Conservation (phyloP, 2,113 vertebrate genomes). For the Hypanus sabinus region DNA sequence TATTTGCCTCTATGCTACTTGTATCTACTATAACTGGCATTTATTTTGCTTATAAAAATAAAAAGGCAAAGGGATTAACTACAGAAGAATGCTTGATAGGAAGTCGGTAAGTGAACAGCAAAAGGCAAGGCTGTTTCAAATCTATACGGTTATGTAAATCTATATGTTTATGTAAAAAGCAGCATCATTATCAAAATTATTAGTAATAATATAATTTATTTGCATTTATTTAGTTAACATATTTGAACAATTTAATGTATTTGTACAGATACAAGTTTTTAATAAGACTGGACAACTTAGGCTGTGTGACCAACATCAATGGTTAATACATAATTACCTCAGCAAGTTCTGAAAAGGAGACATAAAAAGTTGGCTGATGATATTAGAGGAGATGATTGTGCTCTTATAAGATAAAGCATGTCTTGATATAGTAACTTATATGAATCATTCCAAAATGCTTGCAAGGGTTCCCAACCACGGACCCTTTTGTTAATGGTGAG, state of each 20-base stretch:
- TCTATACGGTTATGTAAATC: too few species aligned
- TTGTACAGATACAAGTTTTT: neutral
- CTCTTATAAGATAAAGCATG: too few species aligned
- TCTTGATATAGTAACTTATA: too few species aligned
- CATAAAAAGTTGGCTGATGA: neutral
- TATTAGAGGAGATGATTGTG: too few species aligned
- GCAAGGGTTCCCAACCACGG: too few species aligned
- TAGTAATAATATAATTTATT: too few species aligned
- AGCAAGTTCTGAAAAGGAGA: too few species aligned
- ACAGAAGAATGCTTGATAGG: slow-evolving; percentile 22
- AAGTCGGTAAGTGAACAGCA: neutral
- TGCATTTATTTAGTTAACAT: too few species aligned
- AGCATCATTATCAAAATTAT: neutral
- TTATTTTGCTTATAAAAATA: neutral
- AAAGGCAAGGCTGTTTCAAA: neutral
- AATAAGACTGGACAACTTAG: neutral
- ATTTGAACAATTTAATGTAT: neutral
- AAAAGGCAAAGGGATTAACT: neutral
- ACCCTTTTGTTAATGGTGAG: too few species aligned
- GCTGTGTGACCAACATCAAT: neutral
- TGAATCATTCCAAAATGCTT: too few species aligned
- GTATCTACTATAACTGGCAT: neutral
- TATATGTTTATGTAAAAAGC: too few species aligned
- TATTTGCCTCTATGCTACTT: neutral
- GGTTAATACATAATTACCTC: neutral